These are phyloP conservation scores for Anthoscopus minutus DNA, from an alignment of 2,113 vertebrate species.

Conservation along the genomic window DNA sequence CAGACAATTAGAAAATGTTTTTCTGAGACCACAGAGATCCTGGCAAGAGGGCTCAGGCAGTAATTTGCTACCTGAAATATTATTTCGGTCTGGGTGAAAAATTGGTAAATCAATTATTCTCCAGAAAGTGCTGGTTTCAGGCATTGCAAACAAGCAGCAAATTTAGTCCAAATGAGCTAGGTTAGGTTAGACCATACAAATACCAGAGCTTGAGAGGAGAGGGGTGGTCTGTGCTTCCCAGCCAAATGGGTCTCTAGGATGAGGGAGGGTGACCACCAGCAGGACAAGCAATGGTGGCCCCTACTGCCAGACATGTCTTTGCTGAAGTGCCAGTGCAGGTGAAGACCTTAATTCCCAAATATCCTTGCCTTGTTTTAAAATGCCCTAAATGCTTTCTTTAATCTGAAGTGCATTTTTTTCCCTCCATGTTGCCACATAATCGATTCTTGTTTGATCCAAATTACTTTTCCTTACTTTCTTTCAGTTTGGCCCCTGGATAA, in stretches of 20 bases:
- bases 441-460: background rate
- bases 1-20: background rate
- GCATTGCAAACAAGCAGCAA: background rate
- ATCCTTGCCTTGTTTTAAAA: background rate
- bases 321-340: background rate
- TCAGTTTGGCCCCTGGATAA: background rate
- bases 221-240: background rate
- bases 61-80: background rate
- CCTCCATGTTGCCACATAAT: background rate
- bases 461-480: background rate
- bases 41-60: background rate
- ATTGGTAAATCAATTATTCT: background rate
- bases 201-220: background rate
- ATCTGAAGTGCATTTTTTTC: background rate
- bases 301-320: background rate
- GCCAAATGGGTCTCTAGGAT: background rate
- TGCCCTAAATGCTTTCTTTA: background rate
- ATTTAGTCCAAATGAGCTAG: background rate
- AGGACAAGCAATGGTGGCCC: background rate
- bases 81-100: background rate
- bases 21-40: background rate
- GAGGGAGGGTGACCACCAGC: background rate
- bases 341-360: background rate
- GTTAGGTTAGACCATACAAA: background rate
- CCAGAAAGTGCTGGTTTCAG: background rate